A percentile compares a stretch with the other conserved stretches of the same genome.
These are phyloP conservation scores for Monopis laevigella DNA, from an alignment of 2,888 invertebrate genomes.

Conservation along the genomic window DNA sequence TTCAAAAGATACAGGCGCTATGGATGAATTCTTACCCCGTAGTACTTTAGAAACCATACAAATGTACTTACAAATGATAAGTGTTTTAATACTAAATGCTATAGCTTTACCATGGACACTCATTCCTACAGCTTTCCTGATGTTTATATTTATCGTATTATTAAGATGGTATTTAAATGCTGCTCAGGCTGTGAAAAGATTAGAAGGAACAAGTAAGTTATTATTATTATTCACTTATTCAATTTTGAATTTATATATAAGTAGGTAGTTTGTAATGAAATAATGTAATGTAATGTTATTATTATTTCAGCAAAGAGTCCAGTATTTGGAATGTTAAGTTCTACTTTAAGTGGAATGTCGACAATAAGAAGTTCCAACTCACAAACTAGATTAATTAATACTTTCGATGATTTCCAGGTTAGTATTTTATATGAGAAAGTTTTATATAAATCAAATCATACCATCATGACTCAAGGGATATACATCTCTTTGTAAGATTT, in stretches of 20 bases:
- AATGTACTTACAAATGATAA: conserved; percentile 47
- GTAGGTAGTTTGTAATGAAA: neutral
- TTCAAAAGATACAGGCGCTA: conserved; percentile 83
- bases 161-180: conserved; percentile 76
- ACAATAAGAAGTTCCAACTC: conserved; percentile 78
- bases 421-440: neutral
- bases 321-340: conserved; percentile 80
- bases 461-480: conserved; percentile 3
- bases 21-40: conserved; percentile 78
- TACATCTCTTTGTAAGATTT: neutral
- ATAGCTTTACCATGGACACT: conserved; percentile 49
- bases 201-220: conserved; percentile 74
- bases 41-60: conserved; percentile 71
- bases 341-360: conserved; percentile 76
- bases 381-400: conserved; percentile 65
- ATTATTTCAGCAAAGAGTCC: conserved; percentile 75
- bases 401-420: conserved; percentile 70
- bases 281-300: neutral
- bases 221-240: neutral
- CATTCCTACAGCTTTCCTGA: conserved; percentile 39
- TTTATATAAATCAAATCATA: no score
- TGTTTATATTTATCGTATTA: conserved; percentile 69
- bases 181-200: conserved; percentile 77
- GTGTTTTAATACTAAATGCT: conserved; percentile 47
- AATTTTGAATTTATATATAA: no score